A percentile compares a stretch with the other conserved stretches of the same genome.
These are phyloP conservation scores for Fopius arisanus DNA, from an alignment of 1,140 invertebrate species.

Conservation along the genomic window DNA sequence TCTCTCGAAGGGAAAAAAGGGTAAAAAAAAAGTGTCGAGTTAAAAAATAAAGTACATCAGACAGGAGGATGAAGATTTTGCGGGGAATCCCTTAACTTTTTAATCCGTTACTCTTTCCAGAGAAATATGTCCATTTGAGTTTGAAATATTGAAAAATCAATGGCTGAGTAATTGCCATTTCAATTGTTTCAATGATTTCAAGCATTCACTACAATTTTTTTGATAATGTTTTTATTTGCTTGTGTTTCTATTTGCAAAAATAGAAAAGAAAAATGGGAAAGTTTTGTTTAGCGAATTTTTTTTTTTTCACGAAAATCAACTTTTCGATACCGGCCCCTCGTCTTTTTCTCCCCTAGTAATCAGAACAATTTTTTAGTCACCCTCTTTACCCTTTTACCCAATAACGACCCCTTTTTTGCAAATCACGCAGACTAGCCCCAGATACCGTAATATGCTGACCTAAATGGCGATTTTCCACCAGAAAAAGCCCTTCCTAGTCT, in stretches of 20 bases:
- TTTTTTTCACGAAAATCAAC: neutral
- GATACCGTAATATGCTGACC: neutral
- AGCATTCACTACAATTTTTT: too few species aligned
- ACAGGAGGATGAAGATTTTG: conserved; percentile 24
- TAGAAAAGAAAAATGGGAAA: too few species aligned
- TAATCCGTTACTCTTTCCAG: neutral
- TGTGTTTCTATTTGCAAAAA: too few species aligned
- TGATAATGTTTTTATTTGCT: too few species aligned
- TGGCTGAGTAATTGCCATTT: neutral
- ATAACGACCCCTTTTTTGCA: neutral
- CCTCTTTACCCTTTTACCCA: neutral
- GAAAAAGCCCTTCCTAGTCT: neutral
- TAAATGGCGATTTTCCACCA: neutral
- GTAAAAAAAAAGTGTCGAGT: neutral
- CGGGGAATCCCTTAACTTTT: conserved; percentile 1
- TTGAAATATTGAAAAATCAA: too few species aligned
- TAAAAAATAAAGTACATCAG: neutral
- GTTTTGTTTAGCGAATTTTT: too few species aligned
- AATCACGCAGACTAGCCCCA: neutral
- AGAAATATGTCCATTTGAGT: neutral
- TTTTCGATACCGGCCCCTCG: neutral
- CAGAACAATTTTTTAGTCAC: neutral
- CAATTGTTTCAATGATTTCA: neutral
- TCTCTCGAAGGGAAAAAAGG: neutral
- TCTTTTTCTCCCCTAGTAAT: neutral